phyloP scores from a whole-genome alignment of 1,140 invertebrate genomes.

The Drosophila albomicans region DNA sequence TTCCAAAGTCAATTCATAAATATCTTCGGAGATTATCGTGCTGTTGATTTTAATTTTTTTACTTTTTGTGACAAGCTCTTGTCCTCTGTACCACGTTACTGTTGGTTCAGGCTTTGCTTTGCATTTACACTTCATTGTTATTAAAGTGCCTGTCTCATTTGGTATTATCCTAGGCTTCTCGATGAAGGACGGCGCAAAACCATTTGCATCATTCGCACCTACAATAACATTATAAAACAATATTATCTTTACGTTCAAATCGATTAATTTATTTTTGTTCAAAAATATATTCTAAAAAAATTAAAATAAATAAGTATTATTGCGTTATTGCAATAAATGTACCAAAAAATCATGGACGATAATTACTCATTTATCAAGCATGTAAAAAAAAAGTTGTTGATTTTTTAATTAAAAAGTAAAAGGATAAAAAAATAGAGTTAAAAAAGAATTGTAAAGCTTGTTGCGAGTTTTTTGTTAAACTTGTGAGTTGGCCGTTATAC shows the following conservation, averaged over 20 bases:
- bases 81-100: conserved; percentile 95
- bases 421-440: no score
- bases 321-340: no score
- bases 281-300: background rate
- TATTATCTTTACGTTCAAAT: background rate
- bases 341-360: no score
- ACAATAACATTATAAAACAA: conserved; percentile 1
- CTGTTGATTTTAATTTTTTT: conserved; percentile 94
- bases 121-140: conserved; percentile 98
- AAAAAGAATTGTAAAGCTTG: no score
- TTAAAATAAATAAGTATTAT: no score
- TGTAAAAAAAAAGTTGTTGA: no score
- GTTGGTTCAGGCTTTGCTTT: conserved; percentile 96
- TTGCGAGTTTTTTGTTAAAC: no score
- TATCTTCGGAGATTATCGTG: conserved; percentile 91
- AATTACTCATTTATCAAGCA: no score
- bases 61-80: conserved; percentile 93
- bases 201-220: conserved; percentile 95
- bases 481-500: no score
- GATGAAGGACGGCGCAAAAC: conserved; percentile 96
- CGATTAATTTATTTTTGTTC: background rate
- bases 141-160: conserved; percentile 97
- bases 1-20: conserved; percentile 95
- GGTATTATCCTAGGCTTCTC: conserved; percentile 99
- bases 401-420: no score